Evolutionary conservation across 1,140 invertebrate species (phyloP), one percentile per base, ranked within the genome.

Genomic region (Tenebrio molitor): DNA sequence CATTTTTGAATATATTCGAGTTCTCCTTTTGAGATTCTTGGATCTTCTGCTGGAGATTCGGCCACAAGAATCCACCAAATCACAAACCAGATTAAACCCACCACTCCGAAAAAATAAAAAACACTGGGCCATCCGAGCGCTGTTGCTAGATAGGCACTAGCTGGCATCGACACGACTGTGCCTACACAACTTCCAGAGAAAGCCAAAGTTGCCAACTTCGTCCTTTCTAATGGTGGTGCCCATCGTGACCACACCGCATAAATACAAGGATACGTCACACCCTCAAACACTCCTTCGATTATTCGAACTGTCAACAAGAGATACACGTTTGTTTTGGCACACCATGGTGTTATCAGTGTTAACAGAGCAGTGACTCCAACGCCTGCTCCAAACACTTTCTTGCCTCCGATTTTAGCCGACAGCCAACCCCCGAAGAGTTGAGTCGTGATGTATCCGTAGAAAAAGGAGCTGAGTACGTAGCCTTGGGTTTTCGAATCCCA

Each of bases 181-280:
- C 93, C 93, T 1, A 92, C 88, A 81, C 93, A 94, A 74, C 90
- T 92, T 2, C 93, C 93, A n/a, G 92, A 93, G 84, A 93, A 94
- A 0, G 92, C 90, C 33, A 94, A 87, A 0, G 90, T 92, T 0
- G 91, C 91, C 23, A 94, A 84, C 7, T 91, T 87, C 3, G 91
- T 93, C 16, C 93, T 87, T 82, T 97, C 95, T 14, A 89, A 78
- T 0, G 91, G 90, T 14, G 95, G 95, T n/a, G 93, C 91, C 95
- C 95, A 97, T 67, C 90, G 88, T 0, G 92, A 88, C 92, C 94
- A 95, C n/a, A 96, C 89, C 7, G 92, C 91, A 81, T 96, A 93
- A 65, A 95, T 95, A 72, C 93, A 91, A 1, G 95, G 95, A 83
- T 95, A 96, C 0, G 93, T 95, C 0, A 96, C 94, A 42, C 95